Base-by-base conservation (phyloP, 2,797 vertebrate genomes). In the Philypnodon macrostomus region DNA sequence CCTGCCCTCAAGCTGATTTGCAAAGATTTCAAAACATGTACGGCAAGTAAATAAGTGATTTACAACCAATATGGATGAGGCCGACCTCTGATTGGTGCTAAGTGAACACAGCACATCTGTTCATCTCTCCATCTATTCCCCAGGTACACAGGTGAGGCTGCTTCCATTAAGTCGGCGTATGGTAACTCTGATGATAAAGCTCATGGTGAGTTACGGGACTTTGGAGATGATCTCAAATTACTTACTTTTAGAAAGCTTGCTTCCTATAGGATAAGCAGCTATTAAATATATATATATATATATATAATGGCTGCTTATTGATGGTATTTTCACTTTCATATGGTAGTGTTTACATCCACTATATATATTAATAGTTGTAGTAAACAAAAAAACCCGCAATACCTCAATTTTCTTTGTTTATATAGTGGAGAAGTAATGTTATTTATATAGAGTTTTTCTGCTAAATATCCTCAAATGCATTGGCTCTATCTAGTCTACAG, bases 1-100 rank as follows among this genome's bases (percentile, higher is more conserved):
- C 61, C 75, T 73, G 77, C 67, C 63, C 53, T 58, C 38, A 7
- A 47, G 59, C 47, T 59, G 58, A 72, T 63, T 47, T 32, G 29
- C 49, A 39, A 72, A 72, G 58, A 67, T 75, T 72, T 58, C 53
- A 63, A 63, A 63, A 33, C 67, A 65, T 59, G 60, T 63, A 27
- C 24, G 36, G 74, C 69, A 53, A 78, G 63, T 52, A 65, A 71
- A 76, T 78, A 67, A 54, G 44, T 62, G 57, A 77, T 83, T 81
- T 72, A 68, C 67, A 78, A 66, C 15, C 2, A 38, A 73, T 66
- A 47, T 62, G 58, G 64, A 66, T 33, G 50, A 36, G 32, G 45
- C 32, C 66, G 73, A 76, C 70, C 57, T 64, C 60, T 54, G 66
- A 70, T 67, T 41, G 1, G 27, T 42, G 66, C 59, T 54, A 68